phyloP scores from a whole-genome alignment of 35 echinoderm and acorn worm species.

The Patiria miniata region DNA sequence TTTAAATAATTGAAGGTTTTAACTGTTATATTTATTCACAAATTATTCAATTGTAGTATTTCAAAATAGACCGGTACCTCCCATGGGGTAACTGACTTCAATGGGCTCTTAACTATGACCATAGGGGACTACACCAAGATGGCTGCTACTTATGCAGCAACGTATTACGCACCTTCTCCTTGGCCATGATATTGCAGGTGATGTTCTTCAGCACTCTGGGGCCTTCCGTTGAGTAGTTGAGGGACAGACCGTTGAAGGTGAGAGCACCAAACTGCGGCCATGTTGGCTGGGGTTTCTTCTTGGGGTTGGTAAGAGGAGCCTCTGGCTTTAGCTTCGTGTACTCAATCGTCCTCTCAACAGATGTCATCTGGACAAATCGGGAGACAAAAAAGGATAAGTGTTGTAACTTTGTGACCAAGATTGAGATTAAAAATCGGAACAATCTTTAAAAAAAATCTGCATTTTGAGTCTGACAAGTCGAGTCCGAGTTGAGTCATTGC shows the following conservation, averaged over 20 bases:
- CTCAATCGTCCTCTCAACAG: slow-evolving; percentile 84
- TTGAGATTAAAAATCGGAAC: no score
- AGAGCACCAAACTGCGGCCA: slow-evolving; percentile 74
- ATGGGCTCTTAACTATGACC: background rate
- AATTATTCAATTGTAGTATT: no score
- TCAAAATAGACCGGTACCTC: no score
- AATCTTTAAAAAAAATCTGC: no score
- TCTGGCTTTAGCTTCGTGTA: slow-evolving; percentile 87
- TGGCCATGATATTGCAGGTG: slow-evolving; percentile 59
- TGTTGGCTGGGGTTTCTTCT: slow-evolving; percentile 42
- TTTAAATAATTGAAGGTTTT: no score
- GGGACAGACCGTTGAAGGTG: slow-evolving; percentile 53
- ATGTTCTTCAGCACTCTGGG: slow-evolving; percentile 70
- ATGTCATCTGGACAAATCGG: slow-evolving; percentile 75
- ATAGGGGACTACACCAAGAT: background rate
- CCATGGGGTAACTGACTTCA: no score
- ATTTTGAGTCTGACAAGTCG: no score
- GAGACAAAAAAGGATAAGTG: background rate
- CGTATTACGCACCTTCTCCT: slow-evolving; percentile 65
- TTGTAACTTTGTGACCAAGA: no score
- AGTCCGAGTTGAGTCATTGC: no score
- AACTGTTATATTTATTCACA: no score
- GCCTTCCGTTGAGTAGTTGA: slow-evolving; percentile 65
- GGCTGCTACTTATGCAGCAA: background rate
- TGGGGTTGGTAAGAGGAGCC: slow-evolving; percentile 59